Evolutionary conservation across 2,888 invertebrate genomes (phyloP).

Genomic region (Crioceris asparagi): DNA sequence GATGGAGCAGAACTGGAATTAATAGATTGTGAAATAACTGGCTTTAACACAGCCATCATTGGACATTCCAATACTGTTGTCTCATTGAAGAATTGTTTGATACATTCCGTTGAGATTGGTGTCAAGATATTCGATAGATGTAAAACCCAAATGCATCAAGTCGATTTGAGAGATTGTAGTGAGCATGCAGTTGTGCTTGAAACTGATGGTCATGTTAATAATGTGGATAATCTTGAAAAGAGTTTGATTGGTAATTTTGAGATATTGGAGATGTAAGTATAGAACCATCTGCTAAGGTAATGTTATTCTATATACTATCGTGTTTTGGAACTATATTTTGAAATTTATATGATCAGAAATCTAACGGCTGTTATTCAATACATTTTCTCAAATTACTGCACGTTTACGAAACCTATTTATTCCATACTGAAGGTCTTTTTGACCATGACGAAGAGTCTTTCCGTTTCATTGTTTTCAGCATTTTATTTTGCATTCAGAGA

Average conservation of each 20-base stretch:
- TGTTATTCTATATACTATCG: too few relatives aligned
- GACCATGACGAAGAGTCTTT: too few relatives aligned
- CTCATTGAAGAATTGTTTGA: conserved; percentile 29
- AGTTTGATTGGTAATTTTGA: conserved; percentile 27
- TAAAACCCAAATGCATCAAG: conserved; percentile 30
- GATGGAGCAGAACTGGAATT: conserved; percentile 37
- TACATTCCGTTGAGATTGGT: conserved; percentile 31
- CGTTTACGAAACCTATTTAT: too few relatives aligned
- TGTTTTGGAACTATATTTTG: too few relatives aligned
- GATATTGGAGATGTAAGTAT: conserved; percentile 31
- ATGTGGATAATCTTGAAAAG: conserved; percentile 28
- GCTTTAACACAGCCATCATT: conserved; percentile 43
- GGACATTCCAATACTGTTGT: conserved; percentile 36
- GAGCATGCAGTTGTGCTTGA: conserved; percentile 44
- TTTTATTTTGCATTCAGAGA: too few relatives aligned
- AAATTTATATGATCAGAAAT: too few relatives aligned
- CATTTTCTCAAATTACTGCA: too few relatives aligned
- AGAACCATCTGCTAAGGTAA: too few relatives aligned
- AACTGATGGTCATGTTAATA: too few relatives aligned
- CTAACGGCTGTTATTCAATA: too few relatives aligned
- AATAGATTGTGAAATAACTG: conserved; percentile 40
- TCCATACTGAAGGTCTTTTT: too few relatives aligned
- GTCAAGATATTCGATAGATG: conserved; percentile 40
- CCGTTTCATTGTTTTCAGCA: too few relatives aligned
- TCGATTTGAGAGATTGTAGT: conserved; percentile 37